Evolutionary conservation across 1,140 invertebrate genomes (phyloP).

Genomic region (Procambarus clarkii): DNA sequence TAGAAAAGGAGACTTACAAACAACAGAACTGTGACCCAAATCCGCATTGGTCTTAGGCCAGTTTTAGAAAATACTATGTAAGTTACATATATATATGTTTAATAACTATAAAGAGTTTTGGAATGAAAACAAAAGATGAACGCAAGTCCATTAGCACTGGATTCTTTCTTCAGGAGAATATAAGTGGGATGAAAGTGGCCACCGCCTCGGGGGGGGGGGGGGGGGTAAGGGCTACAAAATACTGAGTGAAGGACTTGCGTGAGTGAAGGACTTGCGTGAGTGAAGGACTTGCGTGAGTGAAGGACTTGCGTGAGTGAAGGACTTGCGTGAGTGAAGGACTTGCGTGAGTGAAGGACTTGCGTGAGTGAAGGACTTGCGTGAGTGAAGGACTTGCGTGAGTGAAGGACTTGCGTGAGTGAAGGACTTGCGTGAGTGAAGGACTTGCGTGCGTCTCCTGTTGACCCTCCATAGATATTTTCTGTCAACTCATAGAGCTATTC

Average conservation of each 20-base stretch:
- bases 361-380: neutral
- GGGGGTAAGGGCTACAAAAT: no score
- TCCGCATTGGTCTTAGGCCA: neutral
- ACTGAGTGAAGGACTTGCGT: neutral
- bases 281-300: neutral
- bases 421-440: neutral
- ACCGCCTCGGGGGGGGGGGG: no score
- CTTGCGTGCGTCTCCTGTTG: neutral
- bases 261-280: neutral
- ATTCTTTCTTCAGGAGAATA: neutral
- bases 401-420: neutral
- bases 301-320: neutral
- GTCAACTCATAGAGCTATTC: conserved; percentile 45
- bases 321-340: neutral
- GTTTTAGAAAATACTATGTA: conserved; percentile 19
- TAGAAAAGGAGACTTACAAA: conserved; percentile 48
- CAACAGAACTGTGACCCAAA: conserved; percentile 13
- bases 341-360: neutral
- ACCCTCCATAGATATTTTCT: neutral
- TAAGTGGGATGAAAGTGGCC: neutral
- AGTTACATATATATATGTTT: conserved; percentile 10
- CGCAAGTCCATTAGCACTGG: neutral
- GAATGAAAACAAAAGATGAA: neutral
- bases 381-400: neutral
- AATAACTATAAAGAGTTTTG: neutral